phyloP scores from a whole-genome alignment of 2,888 invertebrate species.

The Ormyrus pomaceus region DNA sequence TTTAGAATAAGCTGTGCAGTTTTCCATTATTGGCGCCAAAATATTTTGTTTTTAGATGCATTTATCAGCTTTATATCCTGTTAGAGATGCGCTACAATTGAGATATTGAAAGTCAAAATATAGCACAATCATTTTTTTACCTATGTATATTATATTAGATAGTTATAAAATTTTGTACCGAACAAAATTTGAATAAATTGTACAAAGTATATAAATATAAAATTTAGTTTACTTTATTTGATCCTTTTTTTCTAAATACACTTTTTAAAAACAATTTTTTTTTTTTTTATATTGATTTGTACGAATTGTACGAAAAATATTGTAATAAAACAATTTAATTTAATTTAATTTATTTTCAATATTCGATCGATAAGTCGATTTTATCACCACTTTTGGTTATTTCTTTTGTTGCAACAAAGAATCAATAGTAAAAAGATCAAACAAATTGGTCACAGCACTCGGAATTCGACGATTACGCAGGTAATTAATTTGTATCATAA shows the following conservation, averaged over 20 bases:
- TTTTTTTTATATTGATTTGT: background rate
- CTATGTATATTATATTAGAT: slow-evolving; percentile 39
- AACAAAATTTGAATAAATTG: slow-evolving; percentile 52
- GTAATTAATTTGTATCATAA: too few relatives aligned
- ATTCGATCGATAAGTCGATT: too few relatives aligned
- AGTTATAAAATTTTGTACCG: slow-evolving; percentile 52
- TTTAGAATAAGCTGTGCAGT: background rate
- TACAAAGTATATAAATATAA: slow-evolving; percentile 41
- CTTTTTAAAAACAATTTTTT: background rate
- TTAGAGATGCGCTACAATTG: slow-evolving; percentile 18
- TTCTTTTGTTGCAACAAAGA: too few relatives aligned
- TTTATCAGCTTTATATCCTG: slow-evolving; percentile 23
- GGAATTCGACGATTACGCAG: too few relatives aligned
- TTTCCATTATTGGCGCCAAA: background rate
- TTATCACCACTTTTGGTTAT: too few relatives aligned
- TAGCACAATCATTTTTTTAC: slow-evolving; percentile 22
- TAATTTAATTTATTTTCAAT: too few relatives aligned
- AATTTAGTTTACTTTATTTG: background rate
- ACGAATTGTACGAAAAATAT: background rate
- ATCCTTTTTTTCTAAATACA: background rate
- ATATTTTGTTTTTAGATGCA: slow-evolving; percentile 25
- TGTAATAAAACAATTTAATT: too few relatives aligned
- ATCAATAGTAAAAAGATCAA: too few relatives aligned
- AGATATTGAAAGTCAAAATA: slow-evolving; percentile 10
- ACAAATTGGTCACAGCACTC: too few relatives aligned